phyloP scores from a whole-genome alignment of 2,888 invertebrate genomes.

The Archaeoteleia sp. region DNA sequence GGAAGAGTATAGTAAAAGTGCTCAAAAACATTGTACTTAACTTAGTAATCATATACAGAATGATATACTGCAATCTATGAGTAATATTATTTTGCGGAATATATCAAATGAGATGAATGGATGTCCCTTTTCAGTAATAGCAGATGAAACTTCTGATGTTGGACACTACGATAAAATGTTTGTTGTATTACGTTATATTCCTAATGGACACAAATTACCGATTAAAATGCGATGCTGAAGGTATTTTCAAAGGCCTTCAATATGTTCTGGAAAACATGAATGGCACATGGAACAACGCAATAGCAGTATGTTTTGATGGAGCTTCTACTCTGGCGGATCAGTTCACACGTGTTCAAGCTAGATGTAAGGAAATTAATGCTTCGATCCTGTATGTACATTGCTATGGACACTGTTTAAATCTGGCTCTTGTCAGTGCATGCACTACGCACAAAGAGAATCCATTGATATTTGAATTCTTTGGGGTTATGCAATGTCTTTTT shows the following conservation, averaged over 20 bases:
- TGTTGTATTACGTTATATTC: conserved; percentile 19
- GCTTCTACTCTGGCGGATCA: too few relatives aligned
- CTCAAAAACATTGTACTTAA: conserved; percentile 13
- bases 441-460: conserved; percentile 12
- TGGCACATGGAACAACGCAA: too few relatives aligned
- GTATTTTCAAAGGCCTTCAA: too few relatives aligned
- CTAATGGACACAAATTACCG: conserved; percentile 7
- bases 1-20: conserved; percentile 3
- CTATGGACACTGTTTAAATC: conserved; percentile 30
- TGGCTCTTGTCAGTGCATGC: conserved; percentile 22
- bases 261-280: too few relatives aligned
- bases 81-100: conserved; percentile 1
- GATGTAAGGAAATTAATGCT: conserved; percentile 18
- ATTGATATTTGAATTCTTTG: conserved; percentile 21
- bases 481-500: conserved; percentile 25
- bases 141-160: conserved; percentile 19
- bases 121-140: too few relatives aligned
- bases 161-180: conserved; percentile 25
- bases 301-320: too few relatives aligned
- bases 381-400: conserved; percentile 27
- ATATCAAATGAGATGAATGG: conserved; percentile 12
- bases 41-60: conserved; percentile 15
- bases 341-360: conserved; percentile 15
- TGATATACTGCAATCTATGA: too few relatives aligned
- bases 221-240: conserved; percentile 12